Evolutionary conservation across 2,113 vertebrate species (phyloP), one percentile per base, ranked within the genome.

Genomic region (Mirza zaza): DNA sequence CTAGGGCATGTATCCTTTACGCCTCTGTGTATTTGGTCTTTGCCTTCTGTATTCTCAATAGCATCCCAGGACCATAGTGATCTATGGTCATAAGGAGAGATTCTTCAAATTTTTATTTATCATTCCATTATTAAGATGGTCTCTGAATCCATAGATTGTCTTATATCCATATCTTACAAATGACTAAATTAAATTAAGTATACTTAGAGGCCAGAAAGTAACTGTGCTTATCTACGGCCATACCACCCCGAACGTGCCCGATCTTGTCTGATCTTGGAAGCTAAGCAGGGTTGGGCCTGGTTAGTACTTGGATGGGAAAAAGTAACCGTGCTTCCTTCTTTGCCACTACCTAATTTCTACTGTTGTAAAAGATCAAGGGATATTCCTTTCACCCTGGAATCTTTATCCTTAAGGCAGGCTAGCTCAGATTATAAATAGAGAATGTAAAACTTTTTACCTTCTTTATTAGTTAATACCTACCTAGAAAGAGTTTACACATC

Each of bases 11-110:
- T 87, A 48, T 18, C 34, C 5, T 8, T 39, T 12, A 6, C 8
- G 29, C 11, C 6, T 4, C 18, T 63, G 5, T 12, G 21, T 6
- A 27, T 32, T 32, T 52, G 67, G 3, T 36, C 21, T 84, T 17
- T 32, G 14, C 8, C 17, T 68, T n/a, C 20, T 50, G 0, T 27
- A 4, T 68, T 10, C 21, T 34, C 8, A n/a, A 0, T 2, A 39
- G 8, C 34, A 17, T 87, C 11, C 7, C 3, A 55, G n/a, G 39
- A 48, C 18, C 10, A 55, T 20, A n/a, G 25, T 11, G 8, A 8
- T 45, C 18, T 48, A 7, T 48, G 55, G 10, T 55, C 5, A 29
- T 11, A 50, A 61, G 45, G 9, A 12, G 1, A 86, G 59, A 77
- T 42, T 5, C 36, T 77, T 2, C 39, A 25, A 25, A 5, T 61